These are phyloP conservation scores for Eulemur albifrons DNA, from an alignment of 2,797 vertebrate species.

Conservation along the genomic window DNA sequence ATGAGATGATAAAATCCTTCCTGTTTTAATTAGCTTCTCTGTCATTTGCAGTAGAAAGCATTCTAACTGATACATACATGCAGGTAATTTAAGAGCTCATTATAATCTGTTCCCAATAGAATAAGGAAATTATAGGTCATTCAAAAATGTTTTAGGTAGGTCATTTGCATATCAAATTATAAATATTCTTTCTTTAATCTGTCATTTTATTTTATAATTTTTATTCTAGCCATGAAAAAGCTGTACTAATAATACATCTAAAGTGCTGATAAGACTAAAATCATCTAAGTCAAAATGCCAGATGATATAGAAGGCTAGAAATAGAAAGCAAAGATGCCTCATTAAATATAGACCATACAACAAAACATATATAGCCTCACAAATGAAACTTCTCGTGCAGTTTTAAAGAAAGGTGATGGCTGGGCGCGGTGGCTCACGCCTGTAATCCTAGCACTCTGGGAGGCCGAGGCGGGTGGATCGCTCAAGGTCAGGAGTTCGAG, in stretches of 20 bases:
- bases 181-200: slow-evolving; percentile 6
- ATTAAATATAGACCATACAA: neutral
- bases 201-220: neutral
- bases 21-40: neutral
- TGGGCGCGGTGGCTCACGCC: too few species aligned
- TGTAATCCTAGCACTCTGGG: too few species aligned
- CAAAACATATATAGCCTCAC: neutral
- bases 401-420: neutral
- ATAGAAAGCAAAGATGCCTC: neutral
- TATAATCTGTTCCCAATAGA: neutral
- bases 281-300: neutral
- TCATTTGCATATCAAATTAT: neutral
- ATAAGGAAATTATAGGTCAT: neutral
- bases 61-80: neutral
- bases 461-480: too few species aligned
- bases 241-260: neutral
- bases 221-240: slow-evolving; percentile 7
- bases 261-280: neutral
- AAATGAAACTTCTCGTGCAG: neutral
- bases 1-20: neutral
- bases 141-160: neutral
- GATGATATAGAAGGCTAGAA: neutral
- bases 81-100: neutral
- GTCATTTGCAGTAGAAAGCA: neutral
- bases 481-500: too few species aligned